Percentiles rank a stretch among this genome's conserved stretches.
phyloP scores from a whole-genome alignment of 2,888 invertebrate genomes.

The Eugnorisma glareosa region DNA sequence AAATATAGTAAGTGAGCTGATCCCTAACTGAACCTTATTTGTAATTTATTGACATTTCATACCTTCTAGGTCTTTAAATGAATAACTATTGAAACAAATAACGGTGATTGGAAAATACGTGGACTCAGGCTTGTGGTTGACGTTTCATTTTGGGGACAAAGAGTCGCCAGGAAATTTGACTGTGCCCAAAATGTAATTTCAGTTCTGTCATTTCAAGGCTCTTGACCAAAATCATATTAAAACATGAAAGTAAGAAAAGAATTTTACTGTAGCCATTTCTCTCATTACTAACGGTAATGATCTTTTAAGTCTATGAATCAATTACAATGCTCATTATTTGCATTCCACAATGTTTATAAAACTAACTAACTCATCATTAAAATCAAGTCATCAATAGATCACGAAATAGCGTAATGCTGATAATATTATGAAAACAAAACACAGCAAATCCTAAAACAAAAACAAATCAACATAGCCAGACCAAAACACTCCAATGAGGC shows the following conservation, averaged over 20 bases:
- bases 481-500: neutral
- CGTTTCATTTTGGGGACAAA: constrained; percentile 74
- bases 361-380: constrained; percentile 7
- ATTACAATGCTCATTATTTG: constrained; percentile 10
- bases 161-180: constrained; percentile 60
- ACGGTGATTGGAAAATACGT: constrained; percentile 48
- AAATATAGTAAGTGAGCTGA: too few species aligned
- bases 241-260: neutral
- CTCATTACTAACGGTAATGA: neutral
- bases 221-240: constrained; percentile 45
- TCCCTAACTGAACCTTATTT: neutral
- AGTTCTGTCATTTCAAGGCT: constrained; percentile 61
- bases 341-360: neutral
- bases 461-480: constrained; percentile 9
- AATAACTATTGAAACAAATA: constrained; percentile 48
- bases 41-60: constrained; percentile 1
- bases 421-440: constrained; percentile 19
- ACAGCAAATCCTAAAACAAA: neutral
- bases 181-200: constrained; percentile 69
- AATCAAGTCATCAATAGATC: constrained; percentile 1
- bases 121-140: constrained; percentile 66
- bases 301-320: neutral
- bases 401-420: neutral
- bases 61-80: constrained; percentile 7
- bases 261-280: neutral